phyloP scores from a whole-genome alignment of 2,113 vertebrate genomes.

The Podarcis raffonei region DNA sequence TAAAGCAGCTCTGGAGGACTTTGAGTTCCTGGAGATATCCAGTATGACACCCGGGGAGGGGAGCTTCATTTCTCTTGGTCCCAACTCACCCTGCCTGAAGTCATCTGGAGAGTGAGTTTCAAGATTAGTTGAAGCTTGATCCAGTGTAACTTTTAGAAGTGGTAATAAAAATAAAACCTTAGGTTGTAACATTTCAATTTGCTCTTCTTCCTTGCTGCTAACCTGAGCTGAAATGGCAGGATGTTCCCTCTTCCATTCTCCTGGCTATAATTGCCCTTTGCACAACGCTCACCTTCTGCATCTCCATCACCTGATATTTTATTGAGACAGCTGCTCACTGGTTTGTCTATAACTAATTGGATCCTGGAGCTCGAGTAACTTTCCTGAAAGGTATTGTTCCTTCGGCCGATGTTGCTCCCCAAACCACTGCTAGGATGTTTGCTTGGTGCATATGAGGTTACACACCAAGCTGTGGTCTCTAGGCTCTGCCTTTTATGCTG shows the following conservation, averaged over 20 bases:
- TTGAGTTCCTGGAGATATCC: background rate
- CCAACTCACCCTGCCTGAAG: background rate
- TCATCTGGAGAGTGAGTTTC: background rate
- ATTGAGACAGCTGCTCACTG: background rate
- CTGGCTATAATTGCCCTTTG: background rate
- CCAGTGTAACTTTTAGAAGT: background rate
- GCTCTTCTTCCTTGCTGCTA: background rate
- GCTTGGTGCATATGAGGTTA: background rate
- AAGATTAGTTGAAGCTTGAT: background rate
- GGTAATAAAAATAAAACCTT: background rate
- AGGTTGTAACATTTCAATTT: background rate
- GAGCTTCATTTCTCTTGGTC: background rate
- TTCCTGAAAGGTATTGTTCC: background rate
- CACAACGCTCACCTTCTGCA: background rate
- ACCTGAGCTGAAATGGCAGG: background rate
- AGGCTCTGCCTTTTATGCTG: background rate
- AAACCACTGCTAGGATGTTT: background rate
- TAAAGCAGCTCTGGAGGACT: background rate
- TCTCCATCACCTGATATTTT: background rate
- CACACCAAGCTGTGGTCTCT: background rate
- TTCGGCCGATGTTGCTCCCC: background rate
- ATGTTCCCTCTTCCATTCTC: background rate
- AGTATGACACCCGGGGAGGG: background rate
- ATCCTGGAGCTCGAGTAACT: background rate
- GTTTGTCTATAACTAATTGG: slow-evolving; percentile 12